Percentiles rank a stretch among this genome's conserved stretches.
Conservation (phyloP, 2,797 vertebrate genomes). For the Dendrocincla fuliginosa region DNA sequence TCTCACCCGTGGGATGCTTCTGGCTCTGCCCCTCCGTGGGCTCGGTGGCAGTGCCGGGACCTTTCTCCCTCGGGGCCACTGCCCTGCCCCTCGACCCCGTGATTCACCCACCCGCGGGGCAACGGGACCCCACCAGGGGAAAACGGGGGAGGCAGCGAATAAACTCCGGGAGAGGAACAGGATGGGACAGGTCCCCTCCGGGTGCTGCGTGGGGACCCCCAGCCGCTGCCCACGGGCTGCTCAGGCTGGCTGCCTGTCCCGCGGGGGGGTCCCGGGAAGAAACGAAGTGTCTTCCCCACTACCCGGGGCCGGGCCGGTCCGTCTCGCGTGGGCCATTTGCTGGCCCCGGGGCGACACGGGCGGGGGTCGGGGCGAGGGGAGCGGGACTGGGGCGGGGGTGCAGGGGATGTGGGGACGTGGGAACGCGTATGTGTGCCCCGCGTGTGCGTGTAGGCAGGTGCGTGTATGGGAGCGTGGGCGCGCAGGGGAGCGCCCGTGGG, state of each 20-base stretch:
- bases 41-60: accelerated
- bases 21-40: accelerated
- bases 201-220: neutral
- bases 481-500: neutral
- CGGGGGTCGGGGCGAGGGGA: too few species aligned
- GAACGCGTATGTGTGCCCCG: accelerated
- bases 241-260: neutral
- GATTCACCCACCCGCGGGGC: neutral
- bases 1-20: neutral
- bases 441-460: neutral
- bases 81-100: neutral
- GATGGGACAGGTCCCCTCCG: accelerated
- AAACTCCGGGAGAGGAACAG: neutral
- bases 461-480: neutral
- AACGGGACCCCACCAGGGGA: neutral
- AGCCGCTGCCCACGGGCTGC: neutral
- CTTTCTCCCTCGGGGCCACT: accelerated
- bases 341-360: too few species aligned
- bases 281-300: too few species aligned
- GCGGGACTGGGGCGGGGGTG: neutral
- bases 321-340: neutral
- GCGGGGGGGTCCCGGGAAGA: too few species aligned
- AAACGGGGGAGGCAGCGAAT: accelerated
- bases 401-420: accelerated
- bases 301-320: neutral